phyloP scores from a whole-genome alignment of 2,888 invertebrate species.

The Lasioglossum figueresi region DNA sequence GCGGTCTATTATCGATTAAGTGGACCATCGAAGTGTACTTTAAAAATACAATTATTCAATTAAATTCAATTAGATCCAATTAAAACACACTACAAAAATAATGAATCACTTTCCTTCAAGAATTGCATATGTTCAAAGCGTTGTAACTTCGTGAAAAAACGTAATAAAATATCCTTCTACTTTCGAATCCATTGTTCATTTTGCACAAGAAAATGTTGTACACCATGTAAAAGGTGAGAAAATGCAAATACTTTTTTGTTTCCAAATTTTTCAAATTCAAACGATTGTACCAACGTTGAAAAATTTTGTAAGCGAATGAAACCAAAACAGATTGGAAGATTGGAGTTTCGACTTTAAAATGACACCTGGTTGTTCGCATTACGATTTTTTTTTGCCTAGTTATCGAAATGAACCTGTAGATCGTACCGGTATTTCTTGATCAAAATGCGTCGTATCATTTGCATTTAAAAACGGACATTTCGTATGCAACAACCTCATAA shows the following conservation, averaged over 20 bases:
- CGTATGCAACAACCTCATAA: not conserved
- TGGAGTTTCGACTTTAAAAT: not conserved
- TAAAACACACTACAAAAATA: too few relatives aligned
- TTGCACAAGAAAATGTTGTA: too few relatives aligned
- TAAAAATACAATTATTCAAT: too few relatives aligned
- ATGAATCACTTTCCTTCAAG: too few relatives aligned
- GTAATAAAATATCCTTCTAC: too few relatives aligned
- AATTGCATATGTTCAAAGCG: too few relatives aligned
- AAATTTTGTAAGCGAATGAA: not conserved
- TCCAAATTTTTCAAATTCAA: not conserved
- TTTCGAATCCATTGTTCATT: too few relatives aligned
- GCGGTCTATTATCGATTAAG: slow-evolving; percentile 6
- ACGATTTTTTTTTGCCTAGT: not conserved
- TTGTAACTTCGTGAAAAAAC: too few relatives aligned
- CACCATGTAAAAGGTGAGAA: not conserved
- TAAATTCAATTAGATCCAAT: too few relatives aligned
- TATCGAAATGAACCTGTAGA: not conserved
- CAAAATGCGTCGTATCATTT: not conserved
- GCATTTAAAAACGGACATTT: not conserved
- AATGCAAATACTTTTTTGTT: not conserved
- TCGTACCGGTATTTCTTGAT: not conserved
- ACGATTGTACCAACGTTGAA: not conserved
- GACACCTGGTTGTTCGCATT: not conserved
- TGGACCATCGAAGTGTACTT: too few relatives aligned
- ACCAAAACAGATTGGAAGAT: not conserved